Base-by-base conservation (phyloP, 2,113 vertebrate species). In the Rhea pennata region DNA sequence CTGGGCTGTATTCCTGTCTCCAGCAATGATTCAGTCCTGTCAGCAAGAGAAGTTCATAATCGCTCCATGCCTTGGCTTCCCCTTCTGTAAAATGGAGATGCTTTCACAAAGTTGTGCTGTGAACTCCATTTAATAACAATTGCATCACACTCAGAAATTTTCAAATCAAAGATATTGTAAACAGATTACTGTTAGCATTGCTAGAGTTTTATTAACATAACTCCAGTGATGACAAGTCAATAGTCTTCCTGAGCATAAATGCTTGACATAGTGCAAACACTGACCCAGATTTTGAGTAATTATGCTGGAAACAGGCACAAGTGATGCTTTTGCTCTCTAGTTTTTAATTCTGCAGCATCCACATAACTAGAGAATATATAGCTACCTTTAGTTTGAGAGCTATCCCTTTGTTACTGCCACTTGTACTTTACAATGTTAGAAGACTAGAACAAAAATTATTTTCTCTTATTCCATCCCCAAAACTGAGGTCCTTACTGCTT, bases 231-330 rank as follows among this genome's bases (percentile, higher is more conserved):
- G 87, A 82, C 75, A 9, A 82, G 79, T 46, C 92, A 62, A 70
- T 69, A 36, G 75, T 75, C 80, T 82, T 65, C 50, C 91, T 46
- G 12, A 93, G 83, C 65, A 69, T 5, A 42, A 84, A 84, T 0
- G 77, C 89, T 65, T 22, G 2, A 22, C 54, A 33, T 79, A 14
- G 44, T 83, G 80, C 88, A 85, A 92, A 92, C 33, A 12, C 79
- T 88, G 89, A 94, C 89, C 83, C 91, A 93, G 40, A 87, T 96
- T 94, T 70, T 12, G 23, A 88, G 87, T 11, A 74, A 21, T 71
- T 58, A 46, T 9, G 46, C 80, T 67, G 67, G 71, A 42, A 90
- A 33, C 27, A 17, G 89, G 79, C 83, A 29, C 89, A 21, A 46
- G 87, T 8, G 79, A 85, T 78, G 83, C 70, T 84, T 72, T 22